Evolutionary conservation across 1,140 invertebrate species (phyloP), one percentile per base, ranked within the genome.

Genomic region (Homalodisca vitripennis): DNA sequence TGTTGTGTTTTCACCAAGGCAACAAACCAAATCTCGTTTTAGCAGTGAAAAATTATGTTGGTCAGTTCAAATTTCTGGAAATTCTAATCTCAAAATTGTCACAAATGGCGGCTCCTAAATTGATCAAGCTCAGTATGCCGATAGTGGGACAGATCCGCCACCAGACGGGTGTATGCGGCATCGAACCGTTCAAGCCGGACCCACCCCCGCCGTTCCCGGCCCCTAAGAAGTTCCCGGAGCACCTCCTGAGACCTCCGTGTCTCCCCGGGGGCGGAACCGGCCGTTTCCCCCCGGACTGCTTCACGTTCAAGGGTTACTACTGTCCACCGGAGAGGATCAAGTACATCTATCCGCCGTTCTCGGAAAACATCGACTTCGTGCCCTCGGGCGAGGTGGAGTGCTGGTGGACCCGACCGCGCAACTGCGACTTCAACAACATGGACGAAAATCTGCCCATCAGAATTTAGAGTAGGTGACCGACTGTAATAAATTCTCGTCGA

Each of bases 341-440:
- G 55, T 60, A 60, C 55, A 6, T 27, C 2, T 60, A 60, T 26
- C 55, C 55, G 2, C 22, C 55, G 22, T 60, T 60, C 55, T 60
- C 55, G 22, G 55, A 60, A 22, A 60, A 60, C 55, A 60, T 60
- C 14, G 55, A 60, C 55, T 60, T 60, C 26, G 26, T 60, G 10
- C 55, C 55, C 55, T 27, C 55, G 13, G 55, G 55, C 6, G 27
- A 6, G 3, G 55, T n/a, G 3, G 55, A 60, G 55, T 60, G 55
- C 27, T 60, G 55, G 55, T 60, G 55, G 55, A 60, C 55, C 26
- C 26, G 24, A n/a, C 3, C 55, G 3, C 22, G 14, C 3, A 2
- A 22, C 12, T 60, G 55, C n/a, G 55, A 60, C 24, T 26, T 60
- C 10, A n/a, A 27, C 10, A n/a, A 22, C 17, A 6, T 41, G 6